phyloP scores from a whole-genome alignment of 2,113 vertebrate genomes.

The Pseudorectes ferrugineus region DNA sequence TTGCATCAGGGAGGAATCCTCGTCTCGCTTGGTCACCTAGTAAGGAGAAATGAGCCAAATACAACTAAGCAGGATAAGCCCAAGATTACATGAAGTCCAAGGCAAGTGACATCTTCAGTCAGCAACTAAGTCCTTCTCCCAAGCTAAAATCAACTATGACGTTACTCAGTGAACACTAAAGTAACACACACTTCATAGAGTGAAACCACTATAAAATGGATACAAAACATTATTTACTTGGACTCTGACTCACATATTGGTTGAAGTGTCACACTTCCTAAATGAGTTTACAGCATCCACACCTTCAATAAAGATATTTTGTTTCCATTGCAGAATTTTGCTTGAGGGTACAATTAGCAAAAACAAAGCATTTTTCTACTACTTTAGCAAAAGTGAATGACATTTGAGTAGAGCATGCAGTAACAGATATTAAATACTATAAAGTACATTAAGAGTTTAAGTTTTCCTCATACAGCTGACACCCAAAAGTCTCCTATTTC shows the following conservation, averaged over 20 bases:
- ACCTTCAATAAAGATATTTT: background rate
- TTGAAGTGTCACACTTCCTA: background rate
- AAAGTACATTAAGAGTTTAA: background rate
- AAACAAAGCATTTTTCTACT: background rate
- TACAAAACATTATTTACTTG: background rate
- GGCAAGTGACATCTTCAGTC: background rate
- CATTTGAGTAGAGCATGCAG: background rate
- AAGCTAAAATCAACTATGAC: background rate
- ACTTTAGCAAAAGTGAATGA: background rate
- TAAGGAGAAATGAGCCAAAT: background rate
- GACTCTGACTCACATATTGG: background rate
- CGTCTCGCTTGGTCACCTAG: conserved; percentile 96
- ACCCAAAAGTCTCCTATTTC: background rate
- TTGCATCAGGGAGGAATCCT: conserved; percentile 98
- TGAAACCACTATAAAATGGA: background rate
- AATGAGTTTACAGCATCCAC: background rate
- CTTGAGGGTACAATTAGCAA: background rate
- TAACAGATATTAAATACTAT: background rate
- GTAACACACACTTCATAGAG: background rate
- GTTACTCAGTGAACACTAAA: background rate
- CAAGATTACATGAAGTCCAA: background rate
- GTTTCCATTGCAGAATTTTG: background rate
- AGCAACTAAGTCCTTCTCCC: background rate
- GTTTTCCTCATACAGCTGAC: background rate
- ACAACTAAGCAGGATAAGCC: background rate